A percentile compares a stretch with the other conserved stretches of the same genome.
These are phyloP conservation scores for Nycteola revayana DNA, from an alignment of 2,888 invertebrate genomes.

Conservation along the genomic window DNA sequence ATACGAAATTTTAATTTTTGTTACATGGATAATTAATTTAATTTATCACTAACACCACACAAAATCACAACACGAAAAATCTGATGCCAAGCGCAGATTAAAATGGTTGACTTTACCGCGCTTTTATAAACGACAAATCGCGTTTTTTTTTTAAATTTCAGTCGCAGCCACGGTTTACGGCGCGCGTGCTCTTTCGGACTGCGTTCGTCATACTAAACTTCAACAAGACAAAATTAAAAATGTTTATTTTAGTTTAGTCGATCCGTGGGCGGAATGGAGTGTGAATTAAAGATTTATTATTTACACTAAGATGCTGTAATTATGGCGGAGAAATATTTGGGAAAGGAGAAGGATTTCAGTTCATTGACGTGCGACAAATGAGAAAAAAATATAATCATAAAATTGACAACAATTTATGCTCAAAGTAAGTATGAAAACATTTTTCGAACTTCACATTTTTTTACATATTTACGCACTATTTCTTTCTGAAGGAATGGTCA, in stretches of 20 bases:
- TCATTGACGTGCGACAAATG: too few species aligned
- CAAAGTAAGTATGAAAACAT: too few species aligned
- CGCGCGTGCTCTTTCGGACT: constrained; percentile 14
- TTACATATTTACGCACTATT: too few species aligned
- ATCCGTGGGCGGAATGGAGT: constrained; percentile 46
- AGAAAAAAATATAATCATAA: too few species aligned
- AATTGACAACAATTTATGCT: too few species aligned
- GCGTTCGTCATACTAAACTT: constrained; percentile 39
- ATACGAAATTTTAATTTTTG: too few species aligned
- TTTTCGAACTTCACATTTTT: too few species aligned
- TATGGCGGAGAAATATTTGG: not conserved
- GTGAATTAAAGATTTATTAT: constrained; percentile 33
- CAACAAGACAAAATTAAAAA: constrained; percentile 43
- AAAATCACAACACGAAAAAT: constrained; percentile 1
- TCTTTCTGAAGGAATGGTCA: too few species aligned
- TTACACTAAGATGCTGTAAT: constrained; percentile 18
- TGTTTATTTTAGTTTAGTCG: constrained; percentile 49
- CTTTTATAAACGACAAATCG: too few species aligned
- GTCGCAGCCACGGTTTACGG: not conserved
- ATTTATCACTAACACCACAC: constrained; percentile 4
- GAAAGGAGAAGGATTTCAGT: not conserved
- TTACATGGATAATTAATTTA: not conserved
- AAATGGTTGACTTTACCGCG: too few species aligned
- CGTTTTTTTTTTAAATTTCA: too few species aligned
- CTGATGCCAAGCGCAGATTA: not conserved